Evolutionary conservation across 2,797 vertebrate species (phyloP), one percentile per base, ranked within the genome.

Genomic region (Delichon dasypus): DNA sequence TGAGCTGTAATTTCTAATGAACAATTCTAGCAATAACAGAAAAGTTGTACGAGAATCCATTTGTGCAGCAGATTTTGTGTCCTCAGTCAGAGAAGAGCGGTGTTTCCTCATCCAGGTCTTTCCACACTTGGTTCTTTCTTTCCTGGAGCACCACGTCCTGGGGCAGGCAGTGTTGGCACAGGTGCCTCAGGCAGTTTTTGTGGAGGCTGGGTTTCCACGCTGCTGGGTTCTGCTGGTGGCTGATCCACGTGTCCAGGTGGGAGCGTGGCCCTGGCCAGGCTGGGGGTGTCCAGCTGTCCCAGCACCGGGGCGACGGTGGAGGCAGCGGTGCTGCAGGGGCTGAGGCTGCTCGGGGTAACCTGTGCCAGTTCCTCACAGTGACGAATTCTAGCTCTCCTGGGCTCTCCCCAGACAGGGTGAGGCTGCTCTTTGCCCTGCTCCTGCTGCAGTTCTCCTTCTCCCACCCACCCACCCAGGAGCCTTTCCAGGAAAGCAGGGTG

Each of bases 161-260:
- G 44, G 11, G 11, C 23, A 10, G 23, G 64, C 21, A 45, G 11
- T 11, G 50, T 9, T 64, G 79, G 72, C 65, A 25, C 20, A 26
- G 53, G 34, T 25, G 21, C 42, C 73, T 54, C 29, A 20, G 58
- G 60, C 14, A 29, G 32, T 6, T 58, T 57, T 34, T 16, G 27
- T 36, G 64, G 32, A 38, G 23, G 23, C 32, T 0, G 6, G 26
- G 30, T 25, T 54, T 13, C 48, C 53, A 21, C 25, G 17, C 77
- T 47, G 21, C 44, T 6, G 27, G 22, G 6, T 26, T 67, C 20
- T 68, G 71, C 62, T 50, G 71, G 9, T 26, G 53, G 10, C 45
- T 0, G 0, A 20, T 17, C 16, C 64, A 2, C 1, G 3, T 29
- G 27, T 30, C 10, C 32, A 18, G 42, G 32, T 50, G 48, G 64